phyloP scores from a whole-genome alignment of 2,113 vertebrate genomes.

The Chaetodon trifascialis region DNA sequence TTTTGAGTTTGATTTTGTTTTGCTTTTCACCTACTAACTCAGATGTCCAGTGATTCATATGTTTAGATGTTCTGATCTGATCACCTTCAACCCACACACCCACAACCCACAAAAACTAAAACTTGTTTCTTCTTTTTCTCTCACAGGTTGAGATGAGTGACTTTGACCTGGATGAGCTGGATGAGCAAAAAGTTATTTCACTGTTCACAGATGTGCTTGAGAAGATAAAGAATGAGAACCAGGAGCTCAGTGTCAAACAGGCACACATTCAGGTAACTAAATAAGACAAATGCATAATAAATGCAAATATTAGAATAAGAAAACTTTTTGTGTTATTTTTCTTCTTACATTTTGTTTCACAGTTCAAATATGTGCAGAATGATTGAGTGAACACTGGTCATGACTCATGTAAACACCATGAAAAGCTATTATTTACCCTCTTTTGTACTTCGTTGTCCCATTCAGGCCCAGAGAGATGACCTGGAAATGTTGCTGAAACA shows the following conservation, averaged over 20 bases:
- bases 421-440: neutral
- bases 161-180: slow-evolving; percentile 61
- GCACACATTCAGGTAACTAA: slow-evolving; percentile 78
- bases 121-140: neutral
- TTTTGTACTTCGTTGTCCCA: slow-evolving; percentile 12
- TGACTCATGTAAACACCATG: neutral
- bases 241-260: slow-evolving; percentile 73
- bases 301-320: neutral
- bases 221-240: slow-evolving; percentile 80
- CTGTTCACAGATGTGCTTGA: slow-evolving; percentile 76
- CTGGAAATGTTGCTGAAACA: slow-evolving; percentile 83
- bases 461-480: slow-evolving; percentile 86
- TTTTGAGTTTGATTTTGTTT: neutral
- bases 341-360: neutral
- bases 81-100: neutral
- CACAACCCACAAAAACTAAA: neutral
- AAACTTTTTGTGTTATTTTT: neutral
- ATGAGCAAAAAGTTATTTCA: slow-evolving; percentile 71
- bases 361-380: neutral
- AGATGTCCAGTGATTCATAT: neutral
- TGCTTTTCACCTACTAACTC: neutral
- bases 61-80: neutral
- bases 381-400: neutral
- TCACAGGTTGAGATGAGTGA: neutral
- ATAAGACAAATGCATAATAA: neutral